These are phyloP conservation scores for Harmothoe impar DNA, from an alignment of 2,888 invertebrate genomes.

Conservation along the genomic window DNA sequence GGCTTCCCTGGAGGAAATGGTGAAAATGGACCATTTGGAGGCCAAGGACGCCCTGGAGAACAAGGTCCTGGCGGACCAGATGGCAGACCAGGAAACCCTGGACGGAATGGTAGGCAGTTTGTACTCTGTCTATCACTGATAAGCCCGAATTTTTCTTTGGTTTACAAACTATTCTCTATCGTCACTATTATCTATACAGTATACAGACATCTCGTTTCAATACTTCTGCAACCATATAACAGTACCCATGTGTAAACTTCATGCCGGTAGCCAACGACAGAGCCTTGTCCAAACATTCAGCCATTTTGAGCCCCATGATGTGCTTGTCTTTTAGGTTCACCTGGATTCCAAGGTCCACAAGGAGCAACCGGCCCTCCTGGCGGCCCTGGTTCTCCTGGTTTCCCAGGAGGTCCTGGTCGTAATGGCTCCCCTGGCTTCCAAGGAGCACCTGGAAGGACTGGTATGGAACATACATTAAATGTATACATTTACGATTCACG, in stretches of 20 bases:
- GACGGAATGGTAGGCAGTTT: not conserved
- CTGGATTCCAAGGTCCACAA: slow-evolving; percentile 51
- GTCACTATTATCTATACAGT: too few relatives aligned
- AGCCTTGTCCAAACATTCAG: too few relatives aligned
- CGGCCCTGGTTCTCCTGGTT: slow-evolving; percentile 34
- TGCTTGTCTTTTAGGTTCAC: slow-evolving; percentile 29
- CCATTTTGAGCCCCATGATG: not conserved
- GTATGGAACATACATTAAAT: slow-evolving; percentile 34
- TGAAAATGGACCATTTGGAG: not conserved
- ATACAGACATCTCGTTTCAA: too few relatives aligned
- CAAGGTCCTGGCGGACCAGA: slow-evolving; percentile 58
- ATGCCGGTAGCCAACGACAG: too few relatives aligned
- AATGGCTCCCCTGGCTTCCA: slow-evolving; percentile 57
- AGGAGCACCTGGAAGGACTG: slow-evolving; percentile 56
- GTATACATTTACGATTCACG: too few relatives aligned
- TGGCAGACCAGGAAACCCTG: not conserved
- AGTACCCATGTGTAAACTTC: too few relatives aligned
- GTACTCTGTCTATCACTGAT: too few relatives aligned
- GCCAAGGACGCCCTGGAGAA: slow-evolving; percentile 42
- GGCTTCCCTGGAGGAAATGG: slow-evolving; percentile 60
- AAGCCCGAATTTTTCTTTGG: too few relatives aligned
- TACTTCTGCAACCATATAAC: too few relatives aligned
- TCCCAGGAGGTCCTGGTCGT: slow-evolving; percentile 46
- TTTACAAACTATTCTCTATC: too few relatives aligned
- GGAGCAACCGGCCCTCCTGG: slow-evolving; percentile 63